These are phyloP conservation scores for Caracal caracal DNA, from an alignment of 2,113 vertebrate genomes.

Conservation along the genomic window DNA sequence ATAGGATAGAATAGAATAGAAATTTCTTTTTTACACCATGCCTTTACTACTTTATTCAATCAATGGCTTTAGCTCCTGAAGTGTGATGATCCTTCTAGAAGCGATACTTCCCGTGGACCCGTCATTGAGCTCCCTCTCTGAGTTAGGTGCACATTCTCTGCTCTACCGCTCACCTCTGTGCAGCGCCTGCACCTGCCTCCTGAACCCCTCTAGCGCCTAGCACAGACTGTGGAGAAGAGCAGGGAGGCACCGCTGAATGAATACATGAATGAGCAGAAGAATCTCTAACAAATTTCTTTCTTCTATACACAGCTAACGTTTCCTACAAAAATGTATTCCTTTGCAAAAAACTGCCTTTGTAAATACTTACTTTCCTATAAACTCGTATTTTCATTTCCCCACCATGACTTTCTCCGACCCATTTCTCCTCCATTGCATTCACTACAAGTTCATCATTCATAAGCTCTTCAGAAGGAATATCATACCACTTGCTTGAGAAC, in stretches of 20 bases:
- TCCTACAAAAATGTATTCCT: neutral
- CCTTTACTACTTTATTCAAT: neutral
- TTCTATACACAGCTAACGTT: neutral
- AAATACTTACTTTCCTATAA: neutral
- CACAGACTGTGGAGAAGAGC: neutral
- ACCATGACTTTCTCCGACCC: neutral
- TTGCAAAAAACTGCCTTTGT: neutral
- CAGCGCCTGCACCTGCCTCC: neutral
- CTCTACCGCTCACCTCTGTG: neutral
- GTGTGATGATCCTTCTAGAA: neutral
- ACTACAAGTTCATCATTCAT: neutral
- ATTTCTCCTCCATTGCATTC: neutral
- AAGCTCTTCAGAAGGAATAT: neutral
- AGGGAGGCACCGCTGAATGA: neutral
- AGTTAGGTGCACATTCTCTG: neutral
- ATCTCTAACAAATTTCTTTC: neutral
- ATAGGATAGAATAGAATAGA: neutral
- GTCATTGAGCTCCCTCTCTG: neutral
- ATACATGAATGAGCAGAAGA: neutral
- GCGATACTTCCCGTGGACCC: neutral
- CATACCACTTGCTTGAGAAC: accelerated
- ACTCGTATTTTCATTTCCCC: neutral
- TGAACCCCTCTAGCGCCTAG: neutral
- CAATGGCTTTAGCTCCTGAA: neutral
- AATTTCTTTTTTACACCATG: neutral